Evolutionary conservation across 2,797 vertebrate genomes (phyloP).

Genomic region (Manis pentadactyla): DNA sequence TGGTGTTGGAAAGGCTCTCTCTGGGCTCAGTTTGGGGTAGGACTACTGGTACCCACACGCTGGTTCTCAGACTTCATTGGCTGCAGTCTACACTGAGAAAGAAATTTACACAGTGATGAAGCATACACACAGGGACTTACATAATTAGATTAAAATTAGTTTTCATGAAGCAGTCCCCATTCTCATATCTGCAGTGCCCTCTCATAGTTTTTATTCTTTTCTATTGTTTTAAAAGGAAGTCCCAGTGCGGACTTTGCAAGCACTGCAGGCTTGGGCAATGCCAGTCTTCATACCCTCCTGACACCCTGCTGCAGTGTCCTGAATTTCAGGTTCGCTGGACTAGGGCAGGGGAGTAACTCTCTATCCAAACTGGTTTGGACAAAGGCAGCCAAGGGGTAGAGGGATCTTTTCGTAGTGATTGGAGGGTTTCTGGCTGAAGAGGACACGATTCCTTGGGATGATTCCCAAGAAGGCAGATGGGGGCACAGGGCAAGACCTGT

Average conservation of each 20-base stretch:
- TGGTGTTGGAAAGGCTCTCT: neutral
- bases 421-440: neutral
- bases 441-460: neutral
- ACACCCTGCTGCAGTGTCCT: rapidly evolving
- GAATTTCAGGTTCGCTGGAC: neutral
- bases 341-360: neutral
- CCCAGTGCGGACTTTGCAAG: neutral
- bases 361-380: neutral
- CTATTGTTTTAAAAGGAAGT: neutral
- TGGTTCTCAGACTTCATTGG: neutral
- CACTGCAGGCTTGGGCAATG: too few species aligned
- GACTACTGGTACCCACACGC: neutral
- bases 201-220: neutral
- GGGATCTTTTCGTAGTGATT: neutral
- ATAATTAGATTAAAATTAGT: neutral
- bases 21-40: neutral
- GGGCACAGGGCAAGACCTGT: neutral
- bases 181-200: neutral
- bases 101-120: neutral
- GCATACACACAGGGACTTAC: neutral
- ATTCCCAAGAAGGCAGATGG: neutral
- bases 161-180: neutral
- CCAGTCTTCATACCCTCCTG: neutral
- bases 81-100: neutral
- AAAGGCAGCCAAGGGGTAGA: neutral